phyloP scores from a whole-genome alignment of 2,797 vertebrate species.

The Buceros bicornis region DNA sequence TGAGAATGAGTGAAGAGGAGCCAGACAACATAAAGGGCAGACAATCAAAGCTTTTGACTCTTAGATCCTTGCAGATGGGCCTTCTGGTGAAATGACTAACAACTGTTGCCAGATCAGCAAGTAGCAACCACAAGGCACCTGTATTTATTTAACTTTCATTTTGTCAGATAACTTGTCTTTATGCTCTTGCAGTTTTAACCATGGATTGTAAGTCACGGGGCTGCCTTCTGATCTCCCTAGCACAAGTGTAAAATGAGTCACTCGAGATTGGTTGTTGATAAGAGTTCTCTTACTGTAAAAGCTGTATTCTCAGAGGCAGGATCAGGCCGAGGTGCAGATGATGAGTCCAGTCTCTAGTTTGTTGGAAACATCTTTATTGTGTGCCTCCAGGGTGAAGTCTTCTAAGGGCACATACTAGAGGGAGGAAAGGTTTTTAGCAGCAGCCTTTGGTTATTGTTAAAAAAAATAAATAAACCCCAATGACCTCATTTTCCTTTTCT shows the following conservation, averaged over 20 bases:
- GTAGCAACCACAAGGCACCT: conserved; percentile 82
- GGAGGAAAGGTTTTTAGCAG: background rate
- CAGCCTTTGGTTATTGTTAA: background rate
- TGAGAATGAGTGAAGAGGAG: conserved; percentile 82
- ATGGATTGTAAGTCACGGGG: conserved; percentile 15
- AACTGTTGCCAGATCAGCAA: conserved; percentile 82
- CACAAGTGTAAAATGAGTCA: conserved; percentile 41
- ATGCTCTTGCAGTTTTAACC: conserved; percentile 46
- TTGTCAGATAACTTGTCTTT: conserved; percentile 67
- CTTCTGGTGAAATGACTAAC: conserved; percentile 78
- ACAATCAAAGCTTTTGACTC: conserved; percentile 81
- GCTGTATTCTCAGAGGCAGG: background rate
- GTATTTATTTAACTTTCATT: conserved; percentile 77
- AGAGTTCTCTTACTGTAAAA: background rate
- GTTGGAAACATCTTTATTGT: background rate
- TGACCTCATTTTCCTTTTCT: background rate
- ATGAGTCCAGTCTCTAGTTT: background rate
- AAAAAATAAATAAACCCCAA: background rate
- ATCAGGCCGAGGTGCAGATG: background rate
- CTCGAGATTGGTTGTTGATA: background rate
- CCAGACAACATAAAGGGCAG: conserved; percentile 83
- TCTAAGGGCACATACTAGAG: background rate
- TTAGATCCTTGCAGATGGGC: conserved; percentile 85
- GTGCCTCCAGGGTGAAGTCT: background rate
- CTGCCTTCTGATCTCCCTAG: conserved; percentile 47